phyloP scores from a whole-genome alignment of 1,140 invertebrate species.

The Nautilus pompilius region DNA sequence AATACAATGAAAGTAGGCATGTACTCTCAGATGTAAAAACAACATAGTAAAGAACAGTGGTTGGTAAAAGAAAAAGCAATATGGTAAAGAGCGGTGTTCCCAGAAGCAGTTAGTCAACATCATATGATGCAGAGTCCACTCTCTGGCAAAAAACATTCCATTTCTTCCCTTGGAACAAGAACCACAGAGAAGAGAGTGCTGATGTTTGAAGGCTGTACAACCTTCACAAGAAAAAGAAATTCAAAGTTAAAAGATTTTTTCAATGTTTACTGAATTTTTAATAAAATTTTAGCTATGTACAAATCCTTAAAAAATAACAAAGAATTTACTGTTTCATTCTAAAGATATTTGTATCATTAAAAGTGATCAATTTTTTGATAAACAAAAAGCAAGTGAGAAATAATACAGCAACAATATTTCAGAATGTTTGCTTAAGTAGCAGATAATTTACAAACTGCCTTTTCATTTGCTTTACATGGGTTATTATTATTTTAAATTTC shows the following conservation, averaged over 20 bases:
- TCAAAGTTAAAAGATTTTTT: background rate
- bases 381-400: no score
- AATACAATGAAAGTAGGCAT: conserved; percentile 10
- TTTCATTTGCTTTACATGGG: no score
- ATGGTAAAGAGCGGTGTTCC: conserved; percentile 87
- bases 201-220: conserved; percentile 78
- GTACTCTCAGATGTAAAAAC: conserved; percentile 79
- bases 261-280: background rate
- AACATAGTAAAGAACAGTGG: conserved; percentile 83
- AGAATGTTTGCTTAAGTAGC: no score
- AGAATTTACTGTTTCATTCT: no score
- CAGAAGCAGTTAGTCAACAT: conserved; percentile 82
- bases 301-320: no score
- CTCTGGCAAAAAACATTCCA: conserved; percentile 81
- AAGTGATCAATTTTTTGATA: no score
- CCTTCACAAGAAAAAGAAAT: conserved; percentile 58
- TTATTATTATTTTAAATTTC: no score
- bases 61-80: conserved; percentile 82
- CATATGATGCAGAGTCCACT: conserved; percentile 63
- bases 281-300: no score
- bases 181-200: conserved; percentile 73
- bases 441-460: no score
- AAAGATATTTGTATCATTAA: no score
- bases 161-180: conserved; percentile 87
- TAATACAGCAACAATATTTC: no score